Conservation (phyloP, 2,113 vertebrate genomes). For the Cyprinodon brontotheroides region DNA sequence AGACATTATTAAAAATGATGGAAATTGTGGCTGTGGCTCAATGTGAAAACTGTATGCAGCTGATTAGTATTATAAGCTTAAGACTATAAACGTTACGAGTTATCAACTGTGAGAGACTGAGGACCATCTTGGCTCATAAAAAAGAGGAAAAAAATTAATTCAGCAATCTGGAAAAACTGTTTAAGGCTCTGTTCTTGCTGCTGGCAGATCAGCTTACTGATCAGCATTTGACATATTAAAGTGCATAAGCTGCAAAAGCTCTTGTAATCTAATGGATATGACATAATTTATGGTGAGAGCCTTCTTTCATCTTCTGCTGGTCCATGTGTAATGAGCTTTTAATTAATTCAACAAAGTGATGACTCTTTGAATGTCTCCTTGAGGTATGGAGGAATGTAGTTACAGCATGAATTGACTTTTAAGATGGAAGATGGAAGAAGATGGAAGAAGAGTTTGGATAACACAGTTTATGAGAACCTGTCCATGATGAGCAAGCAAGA, state of each 20-base stretch:
- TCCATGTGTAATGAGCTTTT: background rate
- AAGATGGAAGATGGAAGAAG: too few species aligned
- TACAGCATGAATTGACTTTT: too few species aligned
- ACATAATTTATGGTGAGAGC: background rate
- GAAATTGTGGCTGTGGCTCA: background rate
- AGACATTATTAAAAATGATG: background rate
- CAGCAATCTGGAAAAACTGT: background rate
- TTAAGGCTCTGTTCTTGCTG: background rate
- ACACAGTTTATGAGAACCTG: too few species aligned
- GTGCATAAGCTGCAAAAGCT: background rate
- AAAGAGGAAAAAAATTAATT: background rate
- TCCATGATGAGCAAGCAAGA: too few species aligned
- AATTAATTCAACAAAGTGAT: background rate
- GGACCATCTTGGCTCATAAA: background rate
- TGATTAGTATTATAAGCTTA: background rate
- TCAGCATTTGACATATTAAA: background rate
- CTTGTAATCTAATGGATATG: background rate
- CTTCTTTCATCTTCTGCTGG: background rate
- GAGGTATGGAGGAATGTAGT: background rate
- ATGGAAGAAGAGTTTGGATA: too few species aligned
- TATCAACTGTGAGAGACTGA: background rate
- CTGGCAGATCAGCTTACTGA: background rate
- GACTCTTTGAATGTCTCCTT: background rate
- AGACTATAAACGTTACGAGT: background rate
- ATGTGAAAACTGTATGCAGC: background rate